Evolutionary conservation across 2,113 vertebrate species (phyloP).

Genomic region (Cyanistes caeruleus): DNA sequence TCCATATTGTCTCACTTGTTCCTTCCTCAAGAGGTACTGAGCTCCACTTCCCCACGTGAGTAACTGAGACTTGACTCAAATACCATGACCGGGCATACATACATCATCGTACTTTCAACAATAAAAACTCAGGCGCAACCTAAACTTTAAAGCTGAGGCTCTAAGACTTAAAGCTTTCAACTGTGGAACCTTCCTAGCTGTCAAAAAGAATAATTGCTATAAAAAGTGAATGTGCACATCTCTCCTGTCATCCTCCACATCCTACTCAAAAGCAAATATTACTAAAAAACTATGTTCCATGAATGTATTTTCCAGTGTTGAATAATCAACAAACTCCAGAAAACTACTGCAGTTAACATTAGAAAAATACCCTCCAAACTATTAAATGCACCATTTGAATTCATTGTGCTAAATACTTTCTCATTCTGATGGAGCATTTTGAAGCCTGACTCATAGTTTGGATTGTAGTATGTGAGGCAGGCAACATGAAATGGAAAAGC

Average conservation of each 20-base stretch:
- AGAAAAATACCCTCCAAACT: background rate
- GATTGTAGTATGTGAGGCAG: constrained; percentile 50
- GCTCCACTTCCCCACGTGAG: background rate
- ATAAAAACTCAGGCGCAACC: background rate
- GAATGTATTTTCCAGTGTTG: background rate
- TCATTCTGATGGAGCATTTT: constrained; percentile 52
- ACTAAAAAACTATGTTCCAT: background rate
- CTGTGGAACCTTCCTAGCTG: background rate
- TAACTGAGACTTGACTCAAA: background rate
- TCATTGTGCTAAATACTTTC: constrained; percentile 22
- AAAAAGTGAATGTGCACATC: background rate
- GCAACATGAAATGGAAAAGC: constrained; percentile 33
- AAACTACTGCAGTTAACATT: background rate
- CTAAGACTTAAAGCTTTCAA: background rate
- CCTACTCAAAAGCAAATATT: background rate
- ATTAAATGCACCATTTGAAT: constrained; percentile 41
- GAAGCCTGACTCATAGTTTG: constrained; percentile 60
- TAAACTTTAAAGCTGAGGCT: background rate
- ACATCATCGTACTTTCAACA: background rate
- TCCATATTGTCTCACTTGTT: background rate
- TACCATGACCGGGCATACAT: accelerated
- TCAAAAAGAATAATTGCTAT: background rate
- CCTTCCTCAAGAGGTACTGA: background rate
- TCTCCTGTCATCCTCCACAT: background rate
- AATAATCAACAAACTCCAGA: background rate